Conservation (phyloP, 1,140 invertebrate species). For the Pteromalus puparum region DNA sequence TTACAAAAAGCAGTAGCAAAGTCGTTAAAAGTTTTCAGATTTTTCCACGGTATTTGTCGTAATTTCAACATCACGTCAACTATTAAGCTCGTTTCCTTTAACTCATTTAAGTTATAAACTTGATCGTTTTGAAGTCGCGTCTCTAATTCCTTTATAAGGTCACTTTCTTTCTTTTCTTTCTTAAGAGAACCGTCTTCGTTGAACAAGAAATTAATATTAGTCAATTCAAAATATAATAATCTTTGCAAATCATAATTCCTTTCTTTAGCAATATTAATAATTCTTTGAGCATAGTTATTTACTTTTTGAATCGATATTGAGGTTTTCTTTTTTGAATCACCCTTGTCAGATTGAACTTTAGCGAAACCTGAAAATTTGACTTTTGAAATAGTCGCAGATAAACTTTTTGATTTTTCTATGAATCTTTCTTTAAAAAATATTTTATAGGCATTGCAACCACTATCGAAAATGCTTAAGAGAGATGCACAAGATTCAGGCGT, state of each 20-base stretch:
- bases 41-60: too few species aligned
- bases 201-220: not conserved
- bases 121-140: too few species aligned
- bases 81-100: too few species aligned
- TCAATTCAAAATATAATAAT: not conserved
- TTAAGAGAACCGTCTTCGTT: too few species aligned
- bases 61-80: too few species aligned
- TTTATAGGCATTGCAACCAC: not conserved
- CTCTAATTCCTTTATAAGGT: too few species aligned
- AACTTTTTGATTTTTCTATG: not conserved
- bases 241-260: not conserved
- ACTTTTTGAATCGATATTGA: too few species aligned
- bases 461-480: slow-evolving; percentile 7
- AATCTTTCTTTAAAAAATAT: not conserved
- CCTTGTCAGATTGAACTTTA: not conserved
- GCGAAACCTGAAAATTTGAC: not conserved
- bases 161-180: too few species aligned
- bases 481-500: not conserved
- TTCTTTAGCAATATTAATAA: not conserved
- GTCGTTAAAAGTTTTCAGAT: too few species aligned
- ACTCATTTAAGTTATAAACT: too few species aligned
- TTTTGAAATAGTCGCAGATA: slow-evolving; percentile 5
- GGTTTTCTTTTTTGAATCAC: not conserved
- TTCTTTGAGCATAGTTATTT: too few species aligned
- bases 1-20: too few species aligned